Evolutionary conservation across 2,888 invertebrate species (phyloP), one percentile per base, ranked within the genome.

Genomic region (Elmis aenea): DNA sequence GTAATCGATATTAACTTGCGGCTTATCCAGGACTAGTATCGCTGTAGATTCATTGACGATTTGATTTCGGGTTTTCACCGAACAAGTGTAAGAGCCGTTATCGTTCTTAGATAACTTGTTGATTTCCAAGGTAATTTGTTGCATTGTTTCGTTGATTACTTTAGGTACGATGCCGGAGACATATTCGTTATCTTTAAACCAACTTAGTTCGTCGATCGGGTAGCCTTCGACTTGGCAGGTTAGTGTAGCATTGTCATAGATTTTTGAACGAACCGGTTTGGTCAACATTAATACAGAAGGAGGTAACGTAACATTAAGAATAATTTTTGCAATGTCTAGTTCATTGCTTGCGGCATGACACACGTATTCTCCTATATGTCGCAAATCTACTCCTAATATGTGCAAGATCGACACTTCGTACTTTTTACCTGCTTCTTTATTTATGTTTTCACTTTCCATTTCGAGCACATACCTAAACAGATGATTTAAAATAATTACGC

Each of bases 41-140:
- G 58, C 59, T 3, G 61, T 55, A 13, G 61, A 58, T 5, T 45
- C 45, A 35, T 59, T 61, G 10, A 53, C 49, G 28, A 50, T 45
- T 28, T 50, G 42, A 20, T 52, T 44, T 26, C 48, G 47, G 4
- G 70, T 66, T 15, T 61, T 57, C 50, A 69, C 67, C 23, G 64
- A 52, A 59, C 81, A 81, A 11, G 67, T 66, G 55, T 83, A 85
- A 1, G 81, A 78, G 5, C 87, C 89, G 60, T 87, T 86, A 56
- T 87, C 82, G 53, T 81, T 80, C 44, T 79, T 76, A 5, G 74
- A 70, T 1, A 81, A 69, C 52, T 76, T 73, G 1, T 70, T 63
- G 30, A 82, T 69, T 55, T 67, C 68, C 28, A 82, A 67, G 0
- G 73, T 75, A 26, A 78, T 75, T 54, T 77, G 73, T 2, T 78